Percentiles rank a stretch among this genome's conserved stretches.
These are phyloP conservation scores for Salvelinus alpinus DNA, from an alignment of 2,113 vertebrate genomes.

Conservation along the genomic window DNA sequence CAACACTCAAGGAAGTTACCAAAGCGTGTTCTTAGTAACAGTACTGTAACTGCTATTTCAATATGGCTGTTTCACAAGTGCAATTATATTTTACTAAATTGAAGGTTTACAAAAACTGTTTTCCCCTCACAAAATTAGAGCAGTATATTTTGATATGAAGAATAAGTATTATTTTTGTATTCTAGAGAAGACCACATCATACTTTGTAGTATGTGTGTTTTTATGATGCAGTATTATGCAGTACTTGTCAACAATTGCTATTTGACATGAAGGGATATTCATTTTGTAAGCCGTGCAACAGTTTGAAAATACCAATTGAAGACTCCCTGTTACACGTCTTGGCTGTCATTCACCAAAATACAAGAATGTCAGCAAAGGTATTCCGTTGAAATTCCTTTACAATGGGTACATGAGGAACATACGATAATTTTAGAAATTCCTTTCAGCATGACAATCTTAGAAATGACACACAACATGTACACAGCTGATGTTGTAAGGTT, in stretches of 20 bases:
- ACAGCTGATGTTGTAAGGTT: not conserved
- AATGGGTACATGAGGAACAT: not conserved
- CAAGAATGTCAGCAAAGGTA: not conserved
- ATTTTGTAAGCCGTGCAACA: not conserved
- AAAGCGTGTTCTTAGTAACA: too few relatives aligned
- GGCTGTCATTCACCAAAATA: not conserved
- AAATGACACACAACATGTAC: not conserved
- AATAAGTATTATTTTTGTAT: not conserved
- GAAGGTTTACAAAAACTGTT: not conserved
- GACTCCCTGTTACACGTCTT: not conserved
- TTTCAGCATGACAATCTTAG: not conserved
- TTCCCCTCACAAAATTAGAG: too few relatives aligned
- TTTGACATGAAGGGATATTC: not conserved
- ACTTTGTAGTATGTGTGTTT: not conserved
- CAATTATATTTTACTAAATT: not conserved
- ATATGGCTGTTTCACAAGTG: not conserved
- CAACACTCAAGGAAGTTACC: too few relatives aligned
- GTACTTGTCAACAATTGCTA: too few relatives aligned
- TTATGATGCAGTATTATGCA: not conserved
- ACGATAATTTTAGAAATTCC: not conserved
- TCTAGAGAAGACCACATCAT: not conserved
- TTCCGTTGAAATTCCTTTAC: slow-evolving; percentile 6
- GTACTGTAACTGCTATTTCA: too few relatives aligned
- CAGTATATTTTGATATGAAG: not conserved
- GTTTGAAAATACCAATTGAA: not conserved